These are phyloP conservation scores for Labrus mixtus DNA, from an alignment of 2,113 vertebrate genomes.

Conservation along the genomic window DNA sequence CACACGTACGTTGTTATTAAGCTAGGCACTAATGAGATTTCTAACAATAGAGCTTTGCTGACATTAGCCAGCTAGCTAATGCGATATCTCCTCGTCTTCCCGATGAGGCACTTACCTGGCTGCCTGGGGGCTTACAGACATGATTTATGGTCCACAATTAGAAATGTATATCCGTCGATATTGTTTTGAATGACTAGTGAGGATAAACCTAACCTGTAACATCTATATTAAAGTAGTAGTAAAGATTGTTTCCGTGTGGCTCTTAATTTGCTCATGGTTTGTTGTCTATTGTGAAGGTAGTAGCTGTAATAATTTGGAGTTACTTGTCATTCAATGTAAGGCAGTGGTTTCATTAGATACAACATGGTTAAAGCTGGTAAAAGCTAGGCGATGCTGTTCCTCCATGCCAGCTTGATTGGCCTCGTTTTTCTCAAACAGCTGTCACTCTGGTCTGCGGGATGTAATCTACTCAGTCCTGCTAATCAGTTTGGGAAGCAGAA, in stretches of 20 bases:
- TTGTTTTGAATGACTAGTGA: background rate
- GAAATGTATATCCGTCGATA: background rate
- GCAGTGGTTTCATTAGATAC: background rate
- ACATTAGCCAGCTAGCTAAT: conserved; percentile 63
- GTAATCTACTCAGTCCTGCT: background rate
- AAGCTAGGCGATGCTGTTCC: background rate
- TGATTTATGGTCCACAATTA: background rate
- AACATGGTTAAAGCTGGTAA: background rate
- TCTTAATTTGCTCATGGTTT: background rate
- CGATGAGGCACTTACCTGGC: background rate
- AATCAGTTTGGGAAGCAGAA: background rate
- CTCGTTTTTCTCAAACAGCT: conserved; percentile 13
- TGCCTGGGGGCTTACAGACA: background rate
- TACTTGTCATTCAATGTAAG: background rate
- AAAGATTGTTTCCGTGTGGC: background rate
- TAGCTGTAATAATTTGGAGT: background rate
- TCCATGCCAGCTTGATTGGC: background rate
- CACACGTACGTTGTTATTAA: conserved; percentile 1
- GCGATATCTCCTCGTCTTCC: background rate
- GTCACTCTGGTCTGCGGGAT: background rate
- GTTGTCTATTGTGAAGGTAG: background rate
- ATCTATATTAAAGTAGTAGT: too few relatives aligned
- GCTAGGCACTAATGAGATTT: background rate
- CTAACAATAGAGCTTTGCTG: conserved; percentile 60
- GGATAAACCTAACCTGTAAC: too few relatives aligned